Conservation (phyloP, 1,140 invertebrate species). For the Nixonia krombeini region DNA sequence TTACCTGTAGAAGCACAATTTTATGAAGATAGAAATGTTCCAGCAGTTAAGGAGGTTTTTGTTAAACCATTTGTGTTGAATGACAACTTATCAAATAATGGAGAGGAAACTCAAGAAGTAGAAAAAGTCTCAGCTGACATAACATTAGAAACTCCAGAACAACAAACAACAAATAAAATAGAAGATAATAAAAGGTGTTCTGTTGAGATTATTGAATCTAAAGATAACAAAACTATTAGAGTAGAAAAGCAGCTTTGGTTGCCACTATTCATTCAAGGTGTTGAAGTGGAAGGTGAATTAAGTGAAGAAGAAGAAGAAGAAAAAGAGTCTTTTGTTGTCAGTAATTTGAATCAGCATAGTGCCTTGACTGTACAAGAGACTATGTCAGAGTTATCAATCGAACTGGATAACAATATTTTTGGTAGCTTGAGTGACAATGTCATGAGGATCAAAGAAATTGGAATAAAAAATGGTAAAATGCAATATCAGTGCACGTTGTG, state of each 20-base stretch:
- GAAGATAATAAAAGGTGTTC: too few relatives aligned
- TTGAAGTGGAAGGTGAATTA: neutral
- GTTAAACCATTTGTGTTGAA: neutral
- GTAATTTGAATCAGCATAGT: too few relatives aligned
- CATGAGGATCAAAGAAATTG: constrained; percentile 65
- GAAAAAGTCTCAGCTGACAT: too few relatives aligned
- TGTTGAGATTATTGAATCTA: neutral
- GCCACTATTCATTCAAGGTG: neutral
- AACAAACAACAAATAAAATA: too few relatives aligned
- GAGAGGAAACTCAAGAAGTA: neutral
- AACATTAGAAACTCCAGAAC: too few relatives aligned
- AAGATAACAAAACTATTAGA: neutral
- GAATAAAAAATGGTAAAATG: constrained; percentile 40
- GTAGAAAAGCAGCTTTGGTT: neutral
- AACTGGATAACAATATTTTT: constrained; percentile 49
- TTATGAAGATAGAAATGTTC: neutral
- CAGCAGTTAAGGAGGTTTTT: neutral
- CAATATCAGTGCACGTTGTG: constrained; percentile 67
- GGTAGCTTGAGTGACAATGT: constrained; percentile 65
- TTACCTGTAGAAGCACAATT: neutral
- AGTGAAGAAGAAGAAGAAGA: neutral
- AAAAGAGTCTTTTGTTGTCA: too few relatives aligned
- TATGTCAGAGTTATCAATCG: too few relatives aligned
- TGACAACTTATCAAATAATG: neutral
- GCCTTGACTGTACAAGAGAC: too few relatives aligned